Base-by-base conservation (phyloP, 1,140 invertebrate species). In the Nomia melanderi region DNA sequence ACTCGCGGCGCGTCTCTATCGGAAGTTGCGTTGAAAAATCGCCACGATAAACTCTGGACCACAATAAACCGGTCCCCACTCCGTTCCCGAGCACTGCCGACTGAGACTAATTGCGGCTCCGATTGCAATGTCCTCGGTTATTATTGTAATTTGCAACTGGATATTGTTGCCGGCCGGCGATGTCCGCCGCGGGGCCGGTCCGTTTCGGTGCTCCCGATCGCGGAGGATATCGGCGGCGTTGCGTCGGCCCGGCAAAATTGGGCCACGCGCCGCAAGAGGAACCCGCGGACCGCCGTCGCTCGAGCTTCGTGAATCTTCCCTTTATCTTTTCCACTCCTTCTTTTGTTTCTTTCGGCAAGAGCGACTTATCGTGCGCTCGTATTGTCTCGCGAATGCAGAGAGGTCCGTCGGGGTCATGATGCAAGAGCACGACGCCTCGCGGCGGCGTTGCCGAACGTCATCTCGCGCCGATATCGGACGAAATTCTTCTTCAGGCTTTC, bases 91-190 rank as follows among this genome's bases (percentile, higher is more conserved):
- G 23, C 78, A 44, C 47, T 80, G 75, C 67, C 80, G 86, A 89
- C 86, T 86, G 78, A 88, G 86, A 90, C 88, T 90, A 90, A 90
- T 90, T 88, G 82, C 88, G 72, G 63, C 65, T 66, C 76, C 80
- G 88, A 90, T 90, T 90, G 83, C 80, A 86, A 79, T 66, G 82
- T 85, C 79, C 74, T 82, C 78, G 78, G 79, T 82, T 88, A 86
- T 88, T 88, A 87, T 86, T 86, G 80, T 85, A 86, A 86, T 88
- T 88, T 87, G 88, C 81, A 87, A 84, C 71, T 79, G 59, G 53
- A 56, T 71, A 86, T 80, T 80, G 62, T 86, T 82, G 78, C 76
- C 44, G 66, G 33, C 11, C 25, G 56, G 54, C 63, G 3, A 20
- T 3, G 14, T 1, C 14, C 11, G 11, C 11, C 41, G 41, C 12